Conservation (phyloP, 2,888 invertebrate genomes). For the Heteropelma amictum region DNA sequence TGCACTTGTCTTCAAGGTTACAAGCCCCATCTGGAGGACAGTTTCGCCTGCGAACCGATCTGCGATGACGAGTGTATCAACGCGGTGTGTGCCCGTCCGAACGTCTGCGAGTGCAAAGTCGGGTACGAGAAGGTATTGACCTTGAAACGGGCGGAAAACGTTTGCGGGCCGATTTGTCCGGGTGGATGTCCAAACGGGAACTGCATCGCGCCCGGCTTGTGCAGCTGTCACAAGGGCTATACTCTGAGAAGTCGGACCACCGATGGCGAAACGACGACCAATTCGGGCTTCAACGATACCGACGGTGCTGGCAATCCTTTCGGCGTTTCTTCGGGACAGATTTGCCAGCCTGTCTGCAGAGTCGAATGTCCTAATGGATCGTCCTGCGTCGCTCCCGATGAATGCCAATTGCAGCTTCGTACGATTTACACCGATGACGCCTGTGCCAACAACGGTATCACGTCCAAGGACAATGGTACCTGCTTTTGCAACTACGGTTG, state of each 20-base stretch:
- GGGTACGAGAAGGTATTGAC: background rate
- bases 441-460: background rate
- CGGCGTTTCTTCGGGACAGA: background rate
- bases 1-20: conserved; percentile 4
- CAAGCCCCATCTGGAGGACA: background rate
- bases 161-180: conserved; percentile 1
- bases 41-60: background rate
- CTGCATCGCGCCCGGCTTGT: background rate
- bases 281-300: background rate
- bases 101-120: background rate
- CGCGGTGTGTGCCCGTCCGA: background rate
- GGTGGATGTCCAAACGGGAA: background rate
- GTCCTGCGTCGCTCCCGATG: background rate
- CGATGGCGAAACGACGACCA: background rate
- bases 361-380: background rate
- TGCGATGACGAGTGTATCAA: background rate
- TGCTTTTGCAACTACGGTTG: conserved; percentile 2
- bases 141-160: background rate
- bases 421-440: background rate
- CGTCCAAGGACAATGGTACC: background rate
- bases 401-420: background rate
- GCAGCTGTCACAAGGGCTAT: conserved; percentile 4
- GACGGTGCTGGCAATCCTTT: background rate
- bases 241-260: background rate
- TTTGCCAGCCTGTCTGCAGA: background rate